phyloP scores from a whole-genome alignment of 1,140 invertebrate species.

The Hycleus phaleratus region DNA sequence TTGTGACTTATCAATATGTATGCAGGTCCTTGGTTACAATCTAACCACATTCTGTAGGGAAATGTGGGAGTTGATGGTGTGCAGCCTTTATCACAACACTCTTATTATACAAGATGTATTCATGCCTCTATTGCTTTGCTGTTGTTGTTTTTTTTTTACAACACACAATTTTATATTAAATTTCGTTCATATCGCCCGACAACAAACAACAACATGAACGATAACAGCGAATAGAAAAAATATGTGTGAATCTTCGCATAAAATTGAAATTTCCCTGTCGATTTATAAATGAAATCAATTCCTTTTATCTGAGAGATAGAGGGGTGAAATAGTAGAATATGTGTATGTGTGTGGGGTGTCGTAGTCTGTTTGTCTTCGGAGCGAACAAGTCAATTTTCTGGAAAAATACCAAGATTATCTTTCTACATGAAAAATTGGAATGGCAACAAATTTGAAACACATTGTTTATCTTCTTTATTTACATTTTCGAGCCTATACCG shows the following conservation, averaged over 20 bases:
- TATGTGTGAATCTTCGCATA: not conserved
- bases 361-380: slow-evolving; percentile 21
- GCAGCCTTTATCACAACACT: not conserved
- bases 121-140: too few relatives aligned
- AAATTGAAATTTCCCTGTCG: slow-evolving; percentile 12
- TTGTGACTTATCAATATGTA: slow-evolving; percentile 14
- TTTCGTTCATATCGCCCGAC: not conserved
- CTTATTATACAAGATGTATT: not conserved
- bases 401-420: slow-evolving; percentile 26
- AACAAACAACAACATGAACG: not conserved
- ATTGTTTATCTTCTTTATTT: slow-evolving; percentile 29
- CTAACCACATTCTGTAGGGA: too few relatives aligned
- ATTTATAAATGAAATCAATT: slow-evolving; percentile 30
- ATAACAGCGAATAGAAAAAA: not conserved
- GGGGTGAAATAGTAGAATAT: too few relatives aligned
- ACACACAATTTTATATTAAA: not conserved
- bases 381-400: slow-evolving; percentile 28
- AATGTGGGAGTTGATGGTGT: too few relatives aligned
- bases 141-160: not conserved
- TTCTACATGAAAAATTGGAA: slow-evolving; percentile 26
- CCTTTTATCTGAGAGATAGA: slow-evolving; percentile 9
- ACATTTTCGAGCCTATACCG: not conserved
- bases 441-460: slow-evolving; percentile 29
- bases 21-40: not conserved
- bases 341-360: not conserved